Evolutionary conservation across 2,113 vertebrate genomes (phyloP).

Genomic region (Colossoma macropomum): DNA sequence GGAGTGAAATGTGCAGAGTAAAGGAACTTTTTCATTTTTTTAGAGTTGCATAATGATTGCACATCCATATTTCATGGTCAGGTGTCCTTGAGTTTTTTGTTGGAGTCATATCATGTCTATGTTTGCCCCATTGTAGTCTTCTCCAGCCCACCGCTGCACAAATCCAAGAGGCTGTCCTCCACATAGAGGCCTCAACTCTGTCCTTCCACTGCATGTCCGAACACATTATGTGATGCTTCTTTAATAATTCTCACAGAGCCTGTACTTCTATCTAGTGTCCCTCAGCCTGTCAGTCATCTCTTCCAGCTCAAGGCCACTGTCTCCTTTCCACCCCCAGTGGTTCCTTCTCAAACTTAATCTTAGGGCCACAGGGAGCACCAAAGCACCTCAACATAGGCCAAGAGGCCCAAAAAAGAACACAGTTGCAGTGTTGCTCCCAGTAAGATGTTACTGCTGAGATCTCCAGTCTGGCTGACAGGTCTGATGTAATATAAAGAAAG

Average conservation of each 20-base stretch:
- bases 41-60: too few species aligned
- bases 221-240: conserved; percentile 34
- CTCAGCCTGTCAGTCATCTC: conserved; percentile 28
- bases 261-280: conserved; percentile 5
- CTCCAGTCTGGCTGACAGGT: conserved; percentile 17
- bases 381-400: conserved; percentile 26
- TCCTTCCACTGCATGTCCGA: conserved; percentile 11
- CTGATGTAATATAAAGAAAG: conserved; percentile 27
- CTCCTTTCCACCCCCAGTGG: conserved; percentile 4
- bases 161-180: not conserved
- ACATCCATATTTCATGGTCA: too few species aligned
- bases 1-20: too few species aligned
- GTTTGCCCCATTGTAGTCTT: too few species aligned
- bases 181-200: not conserved
- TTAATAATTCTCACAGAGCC: conserved; percentile 37
- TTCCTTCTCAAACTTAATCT: conserved; percentile 15
- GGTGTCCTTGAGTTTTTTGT: too few species aligned
- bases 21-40: too few species aligned
- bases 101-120: too few species aligned
- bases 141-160: too few species aligned
- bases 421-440: not conserved
- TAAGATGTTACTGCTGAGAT: conserved; percentile 29
- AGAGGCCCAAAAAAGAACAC: not conserved
- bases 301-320: not conserved
- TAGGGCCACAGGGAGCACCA: not conserved